Conservation (phyloP, 2,888 invertebrate genomes). For the Orthosia cruda region DNA sequence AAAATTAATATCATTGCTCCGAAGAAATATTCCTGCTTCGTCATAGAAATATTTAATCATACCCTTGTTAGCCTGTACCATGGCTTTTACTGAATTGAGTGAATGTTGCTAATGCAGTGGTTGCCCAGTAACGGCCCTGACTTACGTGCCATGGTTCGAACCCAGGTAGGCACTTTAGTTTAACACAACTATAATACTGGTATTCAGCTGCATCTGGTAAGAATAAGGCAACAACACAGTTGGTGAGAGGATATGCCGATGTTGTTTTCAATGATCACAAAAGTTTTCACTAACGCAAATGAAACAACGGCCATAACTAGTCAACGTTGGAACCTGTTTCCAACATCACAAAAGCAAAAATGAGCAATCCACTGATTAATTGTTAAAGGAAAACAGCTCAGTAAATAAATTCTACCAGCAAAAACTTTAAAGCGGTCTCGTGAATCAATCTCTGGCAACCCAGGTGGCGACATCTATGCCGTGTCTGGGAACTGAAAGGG, state of each 20-base stretch:
- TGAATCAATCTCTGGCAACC: conserved; percentile 66
- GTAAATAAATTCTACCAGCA: conserved; percentile 40
- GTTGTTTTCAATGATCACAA: neutral
- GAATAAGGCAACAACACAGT: too few relatives aligned
- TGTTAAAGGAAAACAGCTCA: conserved; percentile 25
- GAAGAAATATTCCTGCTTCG: too few relatives aligned
- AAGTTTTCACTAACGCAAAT: neutral
- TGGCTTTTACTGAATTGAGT: too few relatives aligned
- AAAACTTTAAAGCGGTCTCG: conserved; percentile 45
- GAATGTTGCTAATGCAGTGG: too few relatives aligned
- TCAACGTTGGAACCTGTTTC: neutral
- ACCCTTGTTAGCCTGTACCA: too few relatives aligned
- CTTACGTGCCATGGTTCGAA: too few relatives aligned
- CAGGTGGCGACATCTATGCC: conserved; percentile 65
- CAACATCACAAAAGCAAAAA: conserved; percentile 12
- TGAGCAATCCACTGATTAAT: conserved; percentile 37
- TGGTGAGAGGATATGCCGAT: too few relatives aligned
- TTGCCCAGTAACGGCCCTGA: too few relatives aligned
- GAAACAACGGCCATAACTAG: neutral
- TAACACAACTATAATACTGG: too few relatives aligned
- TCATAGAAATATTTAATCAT: too few relatives aligned
- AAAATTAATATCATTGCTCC: neutral
- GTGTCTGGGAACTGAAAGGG: conserved; percentile 61
- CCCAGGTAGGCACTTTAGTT: too few relatives aligned
- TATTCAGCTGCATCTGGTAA: too few relatives aligned